These are phyloP conservation scores for Clunio marinus DNA, from an alignment of 2,888 invertebrate genomes.

Conservation along the genomic window DNA sequence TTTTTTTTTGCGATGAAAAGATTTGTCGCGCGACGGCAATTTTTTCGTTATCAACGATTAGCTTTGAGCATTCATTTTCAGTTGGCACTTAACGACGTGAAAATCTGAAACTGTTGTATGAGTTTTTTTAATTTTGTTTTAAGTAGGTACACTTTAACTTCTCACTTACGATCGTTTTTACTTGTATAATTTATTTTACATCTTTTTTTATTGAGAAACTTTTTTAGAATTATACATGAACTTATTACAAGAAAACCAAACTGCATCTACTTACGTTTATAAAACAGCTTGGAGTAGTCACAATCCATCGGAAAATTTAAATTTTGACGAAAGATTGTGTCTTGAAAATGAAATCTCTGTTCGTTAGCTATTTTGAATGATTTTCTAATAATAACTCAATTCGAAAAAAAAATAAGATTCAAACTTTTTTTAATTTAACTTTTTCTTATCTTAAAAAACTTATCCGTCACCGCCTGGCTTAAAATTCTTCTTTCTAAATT, in stretches of 20 bases:
- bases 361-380: conserved; percentile 39
- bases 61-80: too few species aligned
- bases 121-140: too few species aligned
- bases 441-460: neutral
- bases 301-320: conserved; percentile 51
- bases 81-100: too few species aligned
- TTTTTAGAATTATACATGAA: too few species aligned
- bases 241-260: too few species aligned
- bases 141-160: too few species aligned
- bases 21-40: conserved; percentile 6
- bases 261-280: conserved; percentile 59
- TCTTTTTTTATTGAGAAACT: too few species aligned
- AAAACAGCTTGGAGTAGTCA: conserved; percentile 55
- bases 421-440: conserved; percentile 9
- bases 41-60: conserved; percentile 1
- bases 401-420: conserved; percentile 29
- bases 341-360: conserved; percentile 39
- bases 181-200: too few species aligned
- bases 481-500: neutral
- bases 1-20: too few species aligned
- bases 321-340: conserved; percentile 39
- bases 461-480: neutral
- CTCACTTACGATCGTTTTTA: too few species aligned
- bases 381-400: conserved; percentile 37
- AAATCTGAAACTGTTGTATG: too few species aligned